Evolutionary conservation across 37 sponge, comb jelly and placozoan genomes (phyloP), one percentile per base, ranked within the genome.

Genomic region (Aphrocallistes beatrix): DNA sequence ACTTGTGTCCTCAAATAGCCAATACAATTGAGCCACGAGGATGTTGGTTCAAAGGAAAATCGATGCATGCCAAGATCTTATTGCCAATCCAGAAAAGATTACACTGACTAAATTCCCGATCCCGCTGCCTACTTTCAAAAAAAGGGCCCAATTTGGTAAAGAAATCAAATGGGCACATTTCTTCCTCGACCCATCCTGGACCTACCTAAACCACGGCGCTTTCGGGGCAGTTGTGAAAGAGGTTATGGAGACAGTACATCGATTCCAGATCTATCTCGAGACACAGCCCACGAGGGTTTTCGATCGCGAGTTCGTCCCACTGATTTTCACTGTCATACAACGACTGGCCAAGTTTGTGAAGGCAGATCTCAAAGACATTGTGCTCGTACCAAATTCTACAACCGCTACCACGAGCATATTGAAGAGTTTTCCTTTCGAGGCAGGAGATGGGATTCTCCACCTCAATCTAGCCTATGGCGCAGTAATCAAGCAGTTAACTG

Each of bases 131-230:
- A 10, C 83, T 23, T 39, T 82, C 21, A 38, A 17, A 16, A 82
- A 82, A 82, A 19, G 17, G 28, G 81, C 30, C 23, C 9, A 10
- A 36, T 88, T 88, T 82, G 88, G 88, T 13, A 34, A 36, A 19
- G 84, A 36, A 38, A 39, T 83, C 48, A 83, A 84, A 37, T 38
- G 30, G 38, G 84, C 42, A 13, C 88, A 88, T 38, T 88, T 88
- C 84, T 84, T 51, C 81, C 49, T 88, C 36, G 84, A 83, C 48
- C 84, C 84, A 38, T 38, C 25, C 37, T 81, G 40, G 42, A 86
- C 90, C 0, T 95, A 87, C 37, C 42, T 95, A n/a, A 95, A 95
- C 40, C 96, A 95, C 85, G 96, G 96, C 25, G 93, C 92, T 0
- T 95, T 93, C 87, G 96, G 96, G 1, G 86, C 90, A 23, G 86